Conservation (phyloP, 2,797 vertebrate genomes). For the Microcaecilia unicolor region DNA sequence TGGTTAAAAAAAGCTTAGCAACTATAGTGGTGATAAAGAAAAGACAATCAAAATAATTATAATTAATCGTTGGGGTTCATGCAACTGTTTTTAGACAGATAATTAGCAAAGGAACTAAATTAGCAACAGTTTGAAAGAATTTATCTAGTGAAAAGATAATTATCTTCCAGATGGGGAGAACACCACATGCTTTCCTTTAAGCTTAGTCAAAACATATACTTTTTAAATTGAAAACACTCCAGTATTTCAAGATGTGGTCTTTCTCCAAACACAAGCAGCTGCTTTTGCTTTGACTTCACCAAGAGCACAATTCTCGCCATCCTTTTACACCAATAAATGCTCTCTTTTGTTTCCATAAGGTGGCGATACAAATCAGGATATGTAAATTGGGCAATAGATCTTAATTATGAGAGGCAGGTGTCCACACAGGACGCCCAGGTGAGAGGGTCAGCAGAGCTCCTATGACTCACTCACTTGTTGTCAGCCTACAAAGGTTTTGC, state of each 20-base stretch:
- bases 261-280: constrained; percentile 74
- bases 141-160: constrained; percentile 53
- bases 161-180: constrained; percentile 42
- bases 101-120: constrained; percentile 3
- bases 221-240: constrained; percentile 47
- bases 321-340: constrained; percentile 58
- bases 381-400: constrained; percentile 76
- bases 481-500: constrained; percentile 37
- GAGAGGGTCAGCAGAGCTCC: constrained; percentile 53
- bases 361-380: constrained; percentile 74
- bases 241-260: constrained; percentile 36
- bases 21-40: no score
- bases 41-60: no score
- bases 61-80: no score
- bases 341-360: constrained; percentile 65
- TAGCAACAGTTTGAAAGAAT: constrained; percentile 33
- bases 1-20: no score
- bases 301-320: constrained; percentile 72
- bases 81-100: no score
- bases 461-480: constrained; percentile 34
- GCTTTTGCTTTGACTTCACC: constrained; percentile 44
- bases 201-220: constrained; percentile 63
- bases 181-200: constrained; percentile 65
- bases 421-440: constrained; percentile 73
- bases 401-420: constrained; percentile 92